Conservation (phyloP, 2,113 vertebrate species). For the Gobius niger region DNA sequence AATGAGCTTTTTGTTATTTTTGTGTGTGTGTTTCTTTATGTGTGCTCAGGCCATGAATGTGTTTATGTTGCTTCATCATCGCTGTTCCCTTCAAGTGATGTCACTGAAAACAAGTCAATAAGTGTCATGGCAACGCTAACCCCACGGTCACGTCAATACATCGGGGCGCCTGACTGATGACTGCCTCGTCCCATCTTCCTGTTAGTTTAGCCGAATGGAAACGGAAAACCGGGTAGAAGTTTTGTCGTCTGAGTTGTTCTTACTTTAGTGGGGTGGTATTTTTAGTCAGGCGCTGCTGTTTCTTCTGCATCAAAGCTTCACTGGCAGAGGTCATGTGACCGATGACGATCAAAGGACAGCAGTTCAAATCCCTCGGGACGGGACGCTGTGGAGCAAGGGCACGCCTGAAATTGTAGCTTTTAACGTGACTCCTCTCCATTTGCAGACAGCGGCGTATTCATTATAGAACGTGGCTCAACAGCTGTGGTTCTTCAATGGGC, state of each 20-base stretch:
- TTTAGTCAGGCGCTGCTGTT: neutral
- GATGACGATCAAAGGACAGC: neutral
- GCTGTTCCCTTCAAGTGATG: too few species aligned
- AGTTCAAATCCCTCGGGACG: constrained; percentile 21
- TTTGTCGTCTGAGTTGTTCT: neutral
- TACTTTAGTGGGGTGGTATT: constrained; percentile 14
- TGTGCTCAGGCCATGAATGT: too few species aligned
- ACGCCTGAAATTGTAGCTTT: neutral
- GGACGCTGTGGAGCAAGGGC: constrained; percentile 17
- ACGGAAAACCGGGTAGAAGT: neutral
- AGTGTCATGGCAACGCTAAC: neutral
- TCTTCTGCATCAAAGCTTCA: constrained; percentile 7
- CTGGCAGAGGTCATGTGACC: neutral
- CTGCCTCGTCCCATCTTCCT: neutral
- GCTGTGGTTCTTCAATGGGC: neutral
- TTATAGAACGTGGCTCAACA: too few species aligned
- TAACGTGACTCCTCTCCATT: neutral
- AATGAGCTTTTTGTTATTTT: too few species aligned
- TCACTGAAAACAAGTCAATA: too few species aligned
- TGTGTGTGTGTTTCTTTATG: too few species aligned
- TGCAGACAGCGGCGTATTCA: neutral
- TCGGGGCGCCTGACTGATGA: constrained; percentile 1
- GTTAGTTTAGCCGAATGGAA: constrained; percentile 6
- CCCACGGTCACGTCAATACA: constrained; percentile 14
- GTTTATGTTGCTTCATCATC: too few species aligned